phyloP scores from a whole-genome alignment of 2,797 vertebrate species.

The Parambassis ranga region DNA sequence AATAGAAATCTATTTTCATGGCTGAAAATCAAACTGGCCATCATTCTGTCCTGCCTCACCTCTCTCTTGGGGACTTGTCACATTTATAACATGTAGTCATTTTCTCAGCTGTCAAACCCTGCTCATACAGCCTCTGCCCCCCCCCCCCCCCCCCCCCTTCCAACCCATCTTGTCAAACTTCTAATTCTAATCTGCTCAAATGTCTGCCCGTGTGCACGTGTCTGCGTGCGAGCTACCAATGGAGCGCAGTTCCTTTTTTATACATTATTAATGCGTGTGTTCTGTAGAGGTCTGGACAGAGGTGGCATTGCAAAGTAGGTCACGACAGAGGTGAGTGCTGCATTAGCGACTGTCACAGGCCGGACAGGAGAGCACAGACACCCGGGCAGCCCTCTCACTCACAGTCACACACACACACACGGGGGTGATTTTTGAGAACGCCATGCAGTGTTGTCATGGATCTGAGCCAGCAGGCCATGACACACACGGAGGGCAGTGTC shows the following conservation, averaged over 20 bases:
- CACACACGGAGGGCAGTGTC: slow-evolving; percentile 68
- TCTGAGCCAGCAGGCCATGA: slow-evolving; percentile 67
- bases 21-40: slow-evolving; percentile 74
- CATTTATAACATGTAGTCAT: slow-evolving; percentile 79
- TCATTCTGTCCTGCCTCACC: slow-evolving; percentile 64
- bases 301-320: slow-evolving; percentile 71
- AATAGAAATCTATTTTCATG: slow-evolving; percentile 74
- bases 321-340: slow-evolving; percentile 77
- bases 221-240: slow-evolving; percentile 1
- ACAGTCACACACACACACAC: slow-evolving; percentile 13
- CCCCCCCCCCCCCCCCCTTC: too few species aligned
- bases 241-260: slow-evolving; percentile 5
- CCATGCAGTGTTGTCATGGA: slow-evolving; percentile 62
- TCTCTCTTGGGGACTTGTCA: slow-evolving; percentile 74
- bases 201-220: not conserved
- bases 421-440: slow-evolving; percentile 31
- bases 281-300: slow-evolving; percentile 44
- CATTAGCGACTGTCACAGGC: slow-evolving; percentile 78
- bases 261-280: slow-evolving; percentile 36
- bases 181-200: slow-evolving; percentile 55
- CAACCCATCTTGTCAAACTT: slow-evolving; percentile 55
- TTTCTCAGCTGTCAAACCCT: slow-evolving; percentile 81
- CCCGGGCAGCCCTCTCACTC: slow-evolving; percentile 55
- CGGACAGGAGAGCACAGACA: slow-evolving; percentile 68
- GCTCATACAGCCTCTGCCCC: slow-evolving; percentile 50